phyloP scores from a whole-genome alignment of 2,888 invertebrate genomes.

The Microplitis manilae region DNA sequence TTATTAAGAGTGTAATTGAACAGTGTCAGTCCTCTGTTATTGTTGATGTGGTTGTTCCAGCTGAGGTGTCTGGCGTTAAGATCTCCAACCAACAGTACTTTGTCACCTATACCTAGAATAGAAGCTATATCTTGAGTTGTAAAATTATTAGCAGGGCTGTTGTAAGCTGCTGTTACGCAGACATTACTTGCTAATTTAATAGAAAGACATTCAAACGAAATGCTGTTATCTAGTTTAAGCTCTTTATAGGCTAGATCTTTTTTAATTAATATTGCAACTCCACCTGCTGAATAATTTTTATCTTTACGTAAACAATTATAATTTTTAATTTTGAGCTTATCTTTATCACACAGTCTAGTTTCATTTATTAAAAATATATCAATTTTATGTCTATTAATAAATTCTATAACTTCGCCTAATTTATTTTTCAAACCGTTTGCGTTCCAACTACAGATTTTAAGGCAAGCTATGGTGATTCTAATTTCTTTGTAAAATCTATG shows the following conservation, averaged over 20 bases:
- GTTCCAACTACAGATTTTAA: constrained; percentile 53
- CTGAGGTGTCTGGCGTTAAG: constrained; percentile 46
- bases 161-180: constrained; percentile 44
- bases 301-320: constrained; percentile 49
- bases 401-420: constrained; percentile 44
- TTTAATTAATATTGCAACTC: constrained; percentile 45
- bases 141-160: constrained; percentile 42
- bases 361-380: constrained; percentile 48
- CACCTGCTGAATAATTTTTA: constrained; percentile 41
- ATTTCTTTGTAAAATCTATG: too few relatives aligned
- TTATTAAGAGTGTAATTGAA: constrained; percentile 35
- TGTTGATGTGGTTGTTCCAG: constrained; percentile 43
- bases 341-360: constrained; percentile 41
- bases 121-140: constrained; percentile 40
- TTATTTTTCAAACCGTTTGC: constrained; percentile 49
- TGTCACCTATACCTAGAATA: constrained; percentile 42
- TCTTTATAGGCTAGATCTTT: constrained; percentile 40
- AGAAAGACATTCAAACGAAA: constrained; percentile 41
- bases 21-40: constrained; percentile 39
- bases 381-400: constrained; percentile 38
- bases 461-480: constrained; percentile 9
- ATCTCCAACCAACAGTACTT: constrained; percentile 47
- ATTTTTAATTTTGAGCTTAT: constrained; percentile 50
- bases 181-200: constrained; percentile 43
- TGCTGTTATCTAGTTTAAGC: constrained; percentile 31